Percentiles rank a stretch among this genome's conserved stretches.
phyloP scores from a whole-genome alignment of 2,888 invertebrate genomes.

The Anaspis maculata region DNA sequence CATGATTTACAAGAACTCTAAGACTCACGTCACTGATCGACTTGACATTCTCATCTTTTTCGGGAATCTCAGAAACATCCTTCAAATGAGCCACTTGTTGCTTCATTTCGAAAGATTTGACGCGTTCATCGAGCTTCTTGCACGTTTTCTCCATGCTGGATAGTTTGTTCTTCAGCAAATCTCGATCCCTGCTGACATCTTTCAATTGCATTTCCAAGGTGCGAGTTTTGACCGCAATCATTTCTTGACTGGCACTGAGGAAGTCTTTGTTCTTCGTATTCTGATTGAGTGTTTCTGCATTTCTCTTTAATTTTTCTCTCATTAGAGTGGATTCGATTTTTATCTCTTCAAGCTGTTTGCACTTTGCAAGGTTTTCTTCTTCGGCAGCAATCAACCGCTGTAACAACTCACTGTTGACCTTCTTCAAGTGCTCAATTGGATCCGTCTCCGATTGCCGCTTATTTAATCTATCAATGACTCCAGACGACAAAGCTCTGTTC shows the following conservation, averaged over 20 bases:
- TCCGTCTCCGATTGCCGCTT: not conserved
- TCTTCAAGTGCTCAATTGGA: slow-evolving; percentile 4
- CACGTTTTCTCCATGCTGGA: slow-evolving; percentile 8
- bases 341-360: slow-evolving; percentile 9
- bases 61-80: slow-evolving; percentile 3
- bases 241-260: slow-evolving; percentile 6
- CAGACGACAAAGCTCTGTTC: slow-evolving; percentile 3
- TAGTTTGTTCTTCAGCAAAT: slow-evolving; percentile 7
- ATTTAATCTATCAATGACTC: too few relatives aligned
- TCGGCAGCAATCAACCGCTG: slow-evolving; percentile 6
- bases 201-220: slow-evolving; percentile 9
- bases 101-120: slow-evolving; percentile 4
- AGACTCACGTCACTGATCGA: not conserved
- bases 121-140: slow-evolving; percentile 6
- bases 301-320: slow-evolving; percentile 9
- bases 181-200: slow-evolving; percentile 9
- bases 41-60: slow-evolving; percentile 5
- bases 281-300: slow-evolving; percentile 4
- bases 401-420: slow-evolving; percentile 5
- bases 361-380: slow-evolving; percentile 6
- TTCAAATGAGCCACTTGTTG: too few relatives aligned
- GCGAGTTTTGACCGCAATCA: slow-evolving; percentile 6
- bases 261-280: slow-evolving; percentile 10
- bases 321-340: slow-evolving; percentile 9
- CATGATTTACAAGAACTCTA: not conserved